Base-by-base conservation (phyloP, 2,888 invertebrate genomes). In the Heliconius hortense region DNA sequence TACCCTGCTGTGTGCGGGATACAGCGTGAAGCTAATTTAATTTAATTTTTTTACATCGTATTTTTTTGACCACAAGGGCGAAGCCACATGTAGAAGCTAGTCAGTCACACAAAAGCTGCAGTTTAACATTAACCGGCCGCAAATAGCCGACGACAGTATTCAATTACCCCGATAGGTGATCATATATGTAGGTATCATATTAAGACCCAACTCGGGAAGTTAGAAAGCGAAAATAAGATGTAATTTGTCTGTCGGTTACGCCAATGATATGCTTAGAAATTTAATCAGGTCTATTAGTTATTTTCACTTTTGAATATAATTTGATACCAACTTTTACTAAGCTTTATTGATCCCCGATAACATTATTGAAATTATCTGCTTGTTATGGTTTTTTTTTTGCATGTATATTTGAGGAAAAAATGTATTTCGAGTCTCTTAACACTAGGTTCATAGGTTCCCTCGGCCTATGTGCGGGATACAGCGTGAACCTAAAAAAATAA, bases 241-340 rank as follows among this genome's bases (percentile, higher is more conserved):
- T 39, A 64, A 74, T 74, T 64, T 74, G 64, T 63, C 11, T 26
- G 74, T 70, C 70, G 35, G 69, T 71, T 70, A 70, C 70, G 53
- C 64, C 53, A 70, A 74, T 74, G 63, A 13, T 39, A 35, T 74
- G n/a, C 56, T 56, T n/a, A 64, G 74, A 74, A 74, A 74, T 74
- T 63, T 63, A 63, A 74, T 74, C 26, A 35, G 24, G 8, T 71
- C 35, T 60, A 26, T 60, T 48, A 60, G 26, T 11, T 31, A 26
- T 69, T 74, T 74, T 70, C 74, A 64, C 70, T 74, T 70, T 74
- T 31, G 28, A 21, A 48, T 11, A 13, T n/a, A 56, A 56, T 3
- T 56, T 56, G 2, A 13, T 53, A 24, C n/a, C 3, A n/a, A 8
- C 24, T 24, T 43, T 13, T 66, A 35, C 66, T 66, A 63, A 21